A percentile compares a stretch with the other conserved stretches of the same genome.
Evolutionary conservation across 2,888 invertebrate genomes (phyloP).

Genomic region (Epiblema foenella): DNA sequence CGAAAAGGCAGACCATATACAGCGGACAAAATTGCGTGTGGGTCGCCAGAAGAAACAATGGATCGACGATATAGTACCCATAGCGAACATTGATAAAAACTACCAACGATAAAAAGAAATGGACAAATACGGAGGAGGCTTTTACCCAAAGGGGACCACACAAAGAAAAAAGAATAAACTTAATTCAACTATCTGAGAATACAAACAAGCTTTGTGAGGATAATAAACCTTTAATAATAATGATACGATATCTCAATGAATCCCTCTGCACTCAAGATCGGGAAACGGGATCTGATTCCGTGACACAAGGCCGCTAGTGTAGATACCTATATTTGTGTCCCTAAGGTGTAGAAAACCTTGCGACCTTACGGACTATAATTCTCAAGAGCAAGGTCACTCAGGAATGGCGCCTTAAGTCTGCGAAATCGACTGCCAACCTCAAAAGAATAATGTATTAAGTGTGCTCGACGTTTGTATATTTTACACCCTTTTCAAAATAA

Average conservation of each 20-base stretch:
- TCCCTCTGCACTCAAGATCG: not conserved
- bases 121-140: no score
- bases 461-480: not conserved
- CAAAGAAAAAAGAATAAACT: no score
- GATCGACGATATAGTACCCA: no score
- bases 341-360: not conserved
- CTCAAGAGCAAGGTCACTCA: slow-evolving; percentile 43
- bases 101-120: no score
- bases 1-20: no score
- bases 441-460: slow-evolving; percentile 4
- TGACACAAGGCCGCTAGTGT: not conserved
- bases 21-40: no score
- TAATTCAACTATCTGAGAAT: no score
- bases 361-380: not conserved
- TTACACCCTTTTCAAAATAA: slow-evolving; percentile 3
- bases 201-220: no score
- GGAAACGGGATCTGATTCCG: not conserved
- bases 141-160: no score
- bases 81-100: no score
- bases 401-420: slow-evolving; percentile 26
- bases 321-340: not conserved
- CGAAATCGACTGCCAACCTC: not conserved
- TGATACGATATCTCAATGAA: not conserved
- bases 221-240: no score
- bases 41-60: no score